These are phyloP conservation scores for Okapia johnstoni DNA, from an alignment of 2,113 vertebrate genomes.

Conservation along the genomic window DNA sequence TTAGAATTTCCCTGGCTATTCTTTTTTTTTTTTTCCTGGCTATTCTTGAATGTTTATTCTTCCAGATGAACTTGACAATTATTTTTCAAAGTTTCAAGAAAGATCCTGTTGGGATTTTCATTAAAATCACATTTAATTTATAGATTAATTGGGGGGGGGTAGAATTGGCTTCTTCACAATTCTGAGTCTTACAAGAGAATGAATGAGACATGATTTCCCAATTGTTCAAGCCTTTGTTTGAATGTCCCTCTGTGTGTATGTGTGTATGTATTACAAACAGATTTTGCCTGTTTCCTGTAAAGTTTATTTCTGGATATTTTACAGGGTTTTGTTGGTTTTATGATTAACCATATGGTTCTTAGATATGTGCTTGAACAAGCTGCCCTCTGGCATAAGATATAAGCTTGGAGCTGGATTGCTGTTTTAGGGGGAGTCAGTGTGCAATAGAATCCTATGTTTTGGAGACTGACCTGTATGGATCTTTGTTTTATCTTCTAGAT, in stretches of 20 bases:
- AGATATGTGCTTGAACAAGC: neutral
- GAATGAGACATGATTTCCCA: neutral
- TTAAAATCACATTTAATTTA: constrained; percentile 15
- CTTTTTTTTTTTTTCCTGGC: neutral
- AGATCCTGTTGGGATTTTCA: neutral
- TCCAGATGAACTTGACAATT: constrained; percentile 12
- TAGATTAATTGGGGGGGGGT: neutral
- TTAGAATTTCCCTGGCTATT: constrained; percentile 12
- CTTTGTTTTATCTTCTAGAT: neutral
- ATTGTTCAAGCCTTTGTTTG: neutral
- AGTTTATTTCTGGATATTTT: constrained; percentile 31
- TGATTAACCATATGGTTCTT: neutral
- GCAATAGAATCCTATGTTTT: neutral
- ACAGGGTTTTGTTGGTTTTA: neutral
- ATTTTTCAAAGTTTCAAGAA: constrained; percentile 26
- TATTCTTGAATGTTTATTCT: neutral
- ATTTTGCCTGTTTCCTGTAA: neutral
- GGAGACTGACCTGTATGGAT: neutral
- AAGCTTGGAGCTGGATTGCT: neutral
- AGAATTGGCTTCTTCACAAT: neutral
- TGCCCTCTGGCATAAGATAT: neutral
- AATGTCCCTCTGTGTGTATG: neutral
- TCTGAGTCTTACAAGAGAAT: neutral
- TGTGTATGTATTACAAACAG: neutral
- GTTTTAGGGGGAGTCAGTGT: neutral